These are phyloP conservation scores for Malacoraja senta DNA, from an alignment of 2,797 vertebrate species.

Conservation along the genomic window DNA sequence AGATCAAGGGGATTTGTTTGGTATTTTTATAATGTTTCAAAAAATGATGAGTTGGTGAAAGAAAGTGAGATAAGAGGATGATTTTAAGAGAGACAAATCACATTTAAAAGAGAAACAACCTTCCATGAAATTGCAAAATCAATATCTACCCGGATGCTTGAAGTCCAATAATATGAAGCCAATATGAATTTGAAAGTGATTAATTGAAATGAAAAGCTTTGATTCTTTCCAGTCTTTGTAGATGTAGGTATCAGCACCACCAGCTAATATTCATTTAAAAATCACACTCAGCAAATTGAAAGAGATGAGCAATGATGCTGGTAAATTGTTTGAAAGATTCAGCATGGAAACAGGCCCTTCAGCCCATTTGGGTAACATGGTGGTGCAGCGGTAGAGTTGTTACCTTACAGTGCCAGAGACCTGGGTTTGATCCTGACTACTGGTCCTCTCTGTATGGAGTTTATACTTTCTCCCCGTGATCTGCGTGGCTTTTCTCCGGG, in stretches of 20 bases:
- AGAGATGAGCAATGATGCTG: not conserved
- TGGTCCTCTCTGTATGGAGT: no score
- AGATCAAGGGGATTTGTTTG: not conserved
- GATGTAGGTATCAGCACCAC: not conserved
- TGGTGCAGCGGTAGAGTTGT: no score
- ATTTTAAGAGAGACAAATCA: not conserved
- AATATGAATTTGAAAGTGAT: slow-evolving; percentile 20
- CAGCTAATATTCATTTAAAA: not conserved
- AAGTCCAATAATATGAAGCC: not conserved
- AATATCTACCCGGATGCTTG: not conserved
- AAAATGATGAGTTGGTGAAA: not conserved
- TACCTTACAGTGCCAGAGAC: no score
- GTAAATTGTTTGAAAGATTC: not conserved
- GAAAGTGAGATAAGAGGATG: slow-evolving; percentile 1
- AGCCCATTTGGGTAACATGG: no score
- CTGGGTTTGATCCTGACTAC: no score
- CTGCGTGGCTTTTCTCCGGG: no score
- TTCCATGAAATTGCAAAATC: not conserved
- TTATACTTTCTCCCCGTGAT: no score
- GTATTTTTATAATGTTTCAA: not conserved
- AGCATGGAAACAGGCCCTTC: no score
- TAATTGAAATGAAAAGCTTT: slow-evolving; percentile 1
- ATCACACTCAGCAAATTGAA: not conserved
- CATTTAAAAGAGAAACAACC: not conserved
- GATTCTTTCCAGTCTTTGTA: not conserved